Percentiles rank a stretch among this genome's conserved stretches.
Evolutionary conservation across 2,888 invertebrate genomes (phyloP).

Genomic region (Drosophila colorata): DNA sequence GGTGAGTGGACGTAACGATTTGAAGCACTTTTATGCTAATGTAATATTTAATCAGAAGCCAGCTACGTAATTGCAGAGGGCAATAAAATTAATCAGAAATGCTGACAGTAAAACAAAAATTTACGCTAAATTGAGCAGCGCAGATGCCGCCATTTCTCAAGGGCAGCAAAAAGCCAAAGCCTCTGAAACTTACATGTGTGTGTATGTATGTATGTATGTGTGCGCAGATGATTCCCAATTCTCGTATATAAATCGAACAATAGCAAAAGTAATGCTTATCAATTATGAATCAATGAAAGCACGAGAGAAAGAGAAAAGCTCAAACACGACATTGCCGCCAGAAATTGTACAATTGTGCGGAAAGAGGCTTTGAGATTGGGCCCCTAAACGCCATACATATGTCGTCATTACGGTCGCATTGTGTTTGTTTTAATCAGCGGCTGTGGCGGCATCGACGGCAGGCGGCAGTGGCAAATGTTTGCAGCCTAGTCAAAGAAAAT

Average conservation of each 20-base stretch:
- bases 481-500: conserved; percentile 44
- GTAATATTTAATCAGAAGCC: conserved; percentile 46
- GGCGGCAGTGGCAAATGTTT: conserved; percentile 69
- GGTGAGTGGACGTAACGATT: conserved; percentile 1
- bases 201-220: not conserved
- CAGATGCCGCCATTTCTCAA: conserved; percentile 52
- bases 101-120: conserved; percentile 47
- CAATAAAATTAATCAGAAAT: conserved; percentile 73
- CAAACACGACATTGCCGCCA: conserved; percentile 40
- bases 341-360: conserved; percentile 81
- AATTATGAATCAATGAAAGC: conserved; percentile 76
- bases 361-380: conserved; percentile 66
- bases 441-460: conserved; percentile 61
- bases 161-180: conserved; percentile 14
- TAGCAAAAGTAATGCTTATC: conserved; percentile 79
- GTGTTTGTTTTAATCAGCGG: conserved; percentile 80
- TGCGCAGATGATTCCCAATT: conserved; percentile 13
- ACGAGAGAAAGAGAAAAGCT: conserved; percentile 23
- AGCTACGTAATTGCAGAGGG: conserved; percentile 53
- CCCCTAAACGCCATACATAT: conserved; percentile 60
- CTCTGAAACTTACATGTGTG: conserved; percentile 1
- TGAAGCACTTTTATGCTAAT: conserved; percentile 45
- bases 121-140: conserved; percentile 70
- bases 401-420: conserved; percentile 79
- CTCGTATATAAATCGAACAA: conserved; percentile 61